These are phyloP conservation scores for Amiota mariae DNA, from an alignment of 2,888 invertebrate genomes.

Conservation along the genomic window DNA sequence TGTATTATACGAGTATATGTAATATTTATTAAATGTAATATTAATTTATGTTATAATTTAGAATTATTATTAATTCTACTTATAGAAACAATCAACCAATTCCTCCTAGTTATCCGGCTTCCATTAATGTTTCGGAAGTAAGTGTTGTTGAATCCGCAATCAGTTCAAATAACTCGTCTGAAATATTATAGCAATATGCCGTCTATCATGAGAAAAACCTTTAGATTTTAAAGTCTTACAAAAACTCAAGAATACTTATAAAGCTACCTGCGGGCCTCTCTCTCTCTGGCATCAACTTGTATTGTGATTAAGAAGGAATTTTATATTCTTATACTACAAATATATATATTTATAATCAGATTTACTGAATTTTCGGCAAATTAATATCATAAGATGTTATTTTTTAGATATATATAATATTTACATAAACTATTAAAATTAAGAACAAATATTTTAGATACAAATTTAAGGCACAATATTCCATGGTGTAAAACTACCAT, in stretches of 20 bases:
- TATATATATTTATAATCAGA: neutral
- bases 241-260: too few species aligned
- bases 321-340: neutral
- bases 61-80: conserved; percentile 16
- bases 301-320: neutral
- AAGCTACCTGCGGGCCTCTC: neutral
- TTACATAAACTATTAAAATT: neutral
- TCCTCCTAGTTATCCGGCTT: neutral
- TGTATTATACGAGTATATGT: too few species aligned
- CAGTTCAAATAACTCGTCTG: neutral
- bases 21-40: too few species aligned
- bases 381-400: neutral
- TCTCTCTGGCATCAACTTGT: neutral
- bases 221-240: neutral
- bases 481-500: conserved; percentile 79
- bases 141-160: neutral
- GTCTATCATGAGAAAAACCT: conserved; percentile 28
- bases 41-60: too few species aligned
- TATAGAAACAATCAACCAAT: conserved; percentile 42
- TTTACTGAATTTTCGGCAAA: neutral
- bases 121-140: conserved; percentile 13
- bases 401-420: neutral
- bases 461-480: conserved; percentile 76
- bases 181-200: conserved; percentile 25
- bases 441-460: neutral